Evolutionary conservation across 2,888 invertebrate species (phyloP).

Genomic region (Troides helena): DNA sequence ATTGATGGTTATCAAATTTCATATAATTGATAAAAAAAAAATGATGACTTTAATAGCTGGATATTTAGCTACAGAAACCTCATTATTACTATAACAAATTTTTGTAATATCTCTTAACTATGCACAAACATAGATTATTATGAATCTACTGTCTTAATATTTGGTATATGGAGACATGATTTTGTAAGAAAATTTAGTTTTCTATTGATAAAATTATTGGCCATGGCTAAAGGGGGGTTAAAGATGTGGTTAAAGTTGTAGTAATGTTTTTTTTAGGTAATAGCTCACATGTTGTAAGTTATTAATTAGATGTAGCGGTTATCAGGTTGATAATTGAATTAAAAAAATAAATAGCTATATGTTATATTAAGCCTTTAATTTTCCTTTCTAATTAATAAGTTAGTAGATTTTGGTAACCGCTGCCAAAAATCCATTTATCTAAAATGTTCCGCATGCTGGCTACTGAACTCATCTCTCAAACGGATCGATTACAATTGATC

Average conservation of each 20-base stretch:
- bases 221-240: not conserved
- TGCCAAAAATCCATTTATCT: not conserved
- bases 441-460: not conserved
- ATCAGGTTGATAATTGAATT: constrained; percentile 12
- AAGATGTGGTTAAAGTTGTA: constrained; percentile 16
- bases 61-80: too few species aligned
- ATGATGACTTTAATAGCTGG: too few species aligned
- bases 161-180: not conserved
- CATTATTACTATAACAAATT: not conserved
- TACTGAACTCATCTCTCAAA: too few species aligned
- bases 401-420: not conserved
- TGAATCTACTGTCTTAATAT: not conserved
- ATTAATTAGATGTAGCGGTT: constrained; percentile 12
- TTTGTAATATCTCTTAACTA: not conserved
- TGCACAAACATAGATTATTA: not conserved
- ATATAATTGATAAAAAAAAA: not conserved
- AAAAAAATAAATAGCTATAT: constrained; percentile 16
- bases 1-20: not conserved
- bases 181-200: not conserved
- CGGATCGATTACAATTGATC: too few species aligned
- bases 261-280: constrained; percentile 12
- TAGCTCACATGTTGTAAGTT: constrained; percentile 1
- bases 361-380: not conserved
- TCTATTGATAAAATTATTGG: not conserved
- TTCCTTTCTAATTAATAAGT: not conserved